Conservation (phyloP, 2,888 invertebrate species). For the Craniophora ligustri region DNA sequence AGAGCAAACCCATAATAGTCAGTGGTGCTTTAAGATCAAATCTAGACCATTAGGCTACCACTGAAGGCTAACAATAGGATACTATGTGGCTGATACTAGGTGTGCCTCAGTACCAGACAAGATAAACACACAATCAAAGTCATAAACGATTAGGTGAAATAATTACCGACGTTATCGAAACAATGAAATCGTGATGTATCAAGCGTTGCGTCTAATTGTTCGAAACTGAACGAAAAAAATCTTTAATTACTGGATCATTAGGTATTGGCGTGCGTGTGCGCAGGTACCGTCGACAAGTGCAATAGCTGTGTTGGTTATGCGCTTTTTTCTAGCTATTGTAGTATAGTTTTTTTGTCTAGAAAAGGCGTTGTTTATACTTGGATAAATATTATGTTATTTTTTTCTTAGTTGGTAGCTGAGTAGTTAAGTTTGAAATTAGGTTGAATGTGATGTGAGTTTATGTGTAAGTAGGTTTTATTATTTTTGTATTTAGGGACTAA, state of each 20-base stretch:
- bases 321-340: slow-evolving; percentile 15
- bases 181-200: slow-evolving; percentile 65
- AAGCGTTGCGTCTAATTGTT: slow-evolving; percentile 72
- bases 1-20: too few relatives aligned
- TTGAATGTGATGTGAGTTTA: slow-evolving; percentile 25
- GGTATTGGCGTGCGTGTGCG: slow-evolving; percentile 64
- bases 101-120: not conserved
- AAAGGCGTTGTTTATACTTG: too few relatives aligned
- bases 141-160: slow-evolving; percentile 28
- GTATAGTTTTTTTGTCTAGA: slow-evolving; percentile 6
- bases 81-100: too few relatives aligned
- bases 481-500: too few relatives aligned
- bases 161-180: slow-evolving; percentile 57
- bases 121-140: slow-evolving; percentile 28
- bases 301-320: slow-evolving; percentile 18
- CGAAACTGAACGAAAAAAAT: slow-evolving; percentile 71
- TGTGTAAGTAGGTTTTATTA: too few relatives aligned
- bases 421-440: too few relatives aligned
- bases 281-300: slow-evolving; percentile 62
- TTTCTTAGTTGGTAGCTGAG: too few relatives aligned
- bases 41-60: too few relatives aligned
- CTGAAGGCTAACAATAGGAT: too few relatives aligned
- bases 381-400: too few relatives aligned
- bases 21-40: too few relatives aligned
- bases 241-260: slow-evolving; percentile 79